These are phyloP conservation scores for Terebella lapidaria DNA, from an alignment of 2,888 invertebrate genomes.

Conservation along the genomic window DNA sequence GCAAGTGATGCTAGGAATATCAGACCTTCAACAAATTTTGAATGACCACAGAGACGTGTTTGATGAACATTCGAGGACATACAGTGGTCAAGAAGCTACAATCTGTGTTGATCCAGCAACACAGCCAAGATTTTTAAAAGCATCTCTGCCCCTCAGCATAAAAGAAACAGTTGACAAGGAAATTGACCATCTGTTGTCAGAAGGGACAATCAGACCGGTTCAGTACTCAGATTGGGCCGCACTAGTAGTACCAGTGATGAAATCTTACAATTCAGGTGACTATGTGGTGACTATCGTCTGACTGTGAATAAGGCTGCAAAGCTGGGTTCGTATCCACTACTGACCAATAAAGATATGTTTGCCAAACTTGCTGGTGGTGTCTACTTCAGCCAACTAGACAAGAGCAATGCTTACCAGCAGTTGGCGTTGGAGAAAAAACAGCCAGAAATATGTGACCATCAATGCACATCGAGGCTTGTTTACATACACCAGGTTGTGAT, in stretches of 20 bases:
- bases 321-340: conserved; percentile 20
- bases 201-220: conserved; percentile 1
- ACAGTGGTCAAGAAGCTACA: neutral
- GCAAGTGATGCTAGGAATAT: neutral
- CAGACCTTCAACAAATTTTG: neutral
- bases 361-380: conserved; percentile 18
- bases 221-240: conserved; percentile 5
- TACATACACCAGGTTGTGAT: conserved; percentile 1
- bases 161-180: conserved; percentile 1
- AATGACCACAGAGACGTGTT: neutral
- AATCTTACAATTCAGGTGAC: conserved; percentile 3
- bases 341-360: conserved; percentile 17
- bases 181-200: conserved; percentile 1
- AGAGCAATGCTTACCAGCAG: neutral
- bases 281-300: conserved; percentile 19
- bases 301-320: conserved; percentile 11
- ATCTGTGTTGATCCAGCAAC: neutral
- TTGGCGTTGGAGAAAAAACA: neutral
- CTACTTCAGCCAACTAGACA: neutral
- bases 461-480: conserved; percentile 5
- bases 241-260: conserved; percentile 1
- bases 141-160: conserved; percentile 1
- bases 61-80: neutral
- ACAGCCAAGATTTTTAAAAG: neutral
- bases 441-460: neutral